Conservation (phyloP, 2,797 vertebrate genomes). For the Helarctos malayanus region DNA sequence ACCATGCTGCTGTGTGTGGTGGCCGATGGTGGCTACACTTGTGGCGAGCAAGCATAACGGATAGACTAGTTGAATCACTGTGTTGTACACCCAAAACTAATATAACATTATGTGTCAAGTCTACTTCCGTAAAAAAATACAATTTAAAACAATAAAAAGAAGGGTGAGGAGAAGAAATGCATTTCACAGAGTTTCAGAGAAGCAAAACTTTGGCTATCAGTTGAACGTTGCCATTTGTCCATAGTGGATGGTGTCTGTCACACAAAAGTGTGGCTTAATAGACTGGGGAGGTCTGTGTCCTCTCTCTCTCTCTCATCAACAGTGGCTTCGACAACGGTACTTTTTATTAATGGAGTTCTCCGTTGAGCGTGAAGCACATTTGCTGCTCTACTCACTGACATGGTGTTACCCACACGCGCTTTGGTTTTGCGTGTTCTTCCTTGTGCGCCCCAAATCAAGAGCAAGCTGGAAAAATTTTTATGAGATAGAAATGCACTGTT, state of each 20-base stretch:
- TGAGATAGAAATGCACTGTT: not conserved
- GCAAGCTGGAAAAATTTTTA: not conserved
- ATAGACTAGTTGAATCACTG: not conserved
- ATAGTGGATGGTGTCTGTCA: not conserved
- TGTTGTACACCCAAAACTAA: not conserved
- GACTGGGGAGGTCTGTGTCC: not conserved
- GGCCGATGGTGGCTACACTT: not conserved
- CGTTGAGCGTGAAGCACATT: not conserved
- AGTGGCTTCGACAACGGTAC: not conserved
- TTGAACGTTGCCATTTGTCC: not conserved
- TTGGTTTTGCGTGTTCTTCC: slow-evolving; percentile 40
- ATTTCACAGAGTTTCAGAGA: slow-evolving; percentile 28
- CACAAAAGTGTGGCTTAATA: not conserved
- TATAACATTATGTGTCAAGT: not conserved
- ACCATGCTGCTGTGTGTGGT: not conserved
- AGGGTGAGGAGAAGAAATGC: not conserved
- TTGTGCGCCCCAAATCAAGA: not conserved
- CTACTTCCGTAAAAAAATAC: not conserved
- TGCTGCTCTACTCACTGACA: not conserved
- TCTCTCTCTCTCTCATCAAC: not conserved
- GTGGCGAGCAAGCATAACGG: not conserved
- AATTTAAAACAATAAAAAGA: not conserved
- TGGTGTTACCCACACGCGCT: not conserved
- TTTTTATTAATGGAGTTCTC: slow-evolving; percentile 37
- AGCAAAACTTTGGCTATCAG: not conserved